These are phyloP conservation scores for Schrankia costaestrigalis DNA, from an alignment of 2,888 invertebrate species.

Conservation along the genomic window DNA sequence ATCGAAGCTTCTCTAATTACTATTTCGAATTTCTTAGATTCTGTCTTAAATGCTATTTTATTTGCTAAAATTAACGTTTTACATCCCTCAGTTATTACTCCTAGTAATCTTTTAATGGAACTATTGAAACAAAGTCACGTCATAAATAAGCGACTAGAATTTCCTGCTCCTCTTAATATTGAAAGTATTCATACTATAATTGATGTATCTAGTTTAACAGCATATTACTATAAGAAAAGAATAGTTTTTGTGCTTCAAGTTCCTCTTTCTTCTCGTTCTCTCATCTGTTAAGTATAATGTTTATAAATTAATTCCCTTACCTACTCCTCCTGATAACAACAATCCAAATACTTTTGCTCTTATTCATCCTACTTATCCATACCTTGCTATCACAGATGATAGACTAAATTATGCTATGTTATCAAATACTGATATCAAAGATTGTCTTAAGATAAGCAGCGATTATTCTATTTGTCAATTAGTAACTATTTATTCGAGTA, in stretches of 20 bases:
- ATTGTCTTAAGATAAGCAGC: background rate
- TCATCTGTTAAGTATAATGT: slow-evolving; percentile 6
- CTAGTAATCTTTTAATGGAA: slow-evolving; percentile 7
- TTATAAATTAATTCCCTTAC: slow-evolving; percentile 14
- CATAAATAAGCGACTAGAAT: slow-evolving; percentile 9
- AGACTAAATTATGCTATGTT: slow-evolving; percentile 5
- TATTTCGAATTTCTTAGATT: background rate
- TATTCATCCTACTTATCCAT: background rate
- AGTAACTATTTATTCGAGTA: background rate
- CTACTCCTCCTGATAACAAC: slow-evolving; percentile 7
- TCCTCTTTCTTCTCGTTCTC: too few species aligned
- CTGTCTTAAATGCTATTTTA: slow-evolving; percentile 7
- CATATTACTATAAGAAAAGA: slow-evolving; percentile 12
- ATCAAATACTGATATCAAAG: slow-evolving; percentile 1
- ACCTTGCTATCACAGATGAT: background rate
- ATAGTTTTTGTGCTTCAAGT: slow-evolving; percentile 11
- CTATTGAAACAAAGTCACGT: slow-evolving; percentile 5
- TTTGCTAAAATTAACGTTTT: slow-evolving; percentile 4
- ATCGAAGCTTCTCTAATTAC: background rate
- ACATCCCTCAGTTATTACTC: slow-evolving; percentile 8
- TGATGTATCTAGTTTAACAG: slow-evolving; percentile 7
- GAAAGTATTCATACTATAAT: slow-evolving; percentile 13
- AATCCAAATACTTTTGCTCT: background rate
- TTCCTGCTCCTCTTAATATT: slow-evolving; percentile 8
- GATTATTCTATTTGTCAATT: background rate